A percentile compares a stretch with the other conserved stretches of the same genome.
phyloP scores from a whole-genome alignment of 2,888 invertebrate genomes.

The Hydrotaea diabolus region DNA sequence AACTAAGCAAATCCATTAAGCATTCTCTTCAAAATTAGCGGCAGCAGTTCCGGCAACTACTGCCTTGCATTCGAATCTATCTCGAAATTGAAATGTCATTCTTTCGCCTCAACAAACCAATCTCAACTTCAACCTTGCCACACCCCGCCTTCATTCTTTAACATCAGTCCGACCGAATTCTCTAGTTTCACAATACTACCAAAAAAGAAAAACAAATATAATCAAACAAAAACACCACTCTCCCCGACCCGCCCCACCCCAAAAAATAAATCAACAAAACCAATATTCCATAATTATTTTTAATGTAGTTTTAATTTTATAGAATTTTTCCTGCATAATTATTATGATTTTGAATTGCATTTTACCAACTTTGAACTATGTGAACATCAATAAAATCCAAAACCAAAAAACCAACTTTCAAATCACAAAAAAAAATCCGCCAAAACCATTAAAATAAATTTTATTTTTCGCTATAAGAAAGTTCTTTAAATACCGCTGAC shows the following conservation, averaged over 20 bases:
- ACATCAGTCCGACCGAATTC: slow-evolving; percentile 9
- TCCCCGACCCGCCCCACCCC: no score
- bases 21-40: slow-evolving; percentile 4
- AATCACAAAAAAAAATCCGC: slow-evolving; percentile 23
- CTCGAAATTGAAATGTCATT: slow-evolving; percentile 1
- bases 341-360: slow-evolving; percentile 35
- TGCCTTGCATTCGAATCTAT: background rate
- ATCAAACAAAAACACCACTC: background rate
- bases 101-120: slow-evolving; percentile 13
- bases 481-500: slow-evolving; percentile 57
- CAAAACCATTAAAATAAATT: background rate
- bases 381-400: slow-evolving; percentile 21
- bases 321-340: slow-evolving; percentile 49
- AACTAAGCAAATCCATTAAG: background rate
- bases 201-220: slow-evolving; percentile 6
- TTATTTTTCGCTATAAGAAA: slow-evolving; percentile 3
- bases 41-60: background rate
- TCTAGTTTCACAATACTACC: slow-evolving; percentile 12
- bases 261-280: no score
- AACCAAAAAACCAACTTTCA: slow-evolving; percentile 1
- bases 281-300: slow-evolving; percentile 39
- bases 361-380: slow-evolving; percentile 29
- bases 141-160: background rate
- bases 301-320: slow-evolving; percentile 54
- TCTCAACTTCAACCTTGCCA: background rate